Evolutionary conservation across 2,797 vertebrate species (phyloP), one percentile per base, ranked within the genome.

Genomic region (Myotis planiceps): DNA sequence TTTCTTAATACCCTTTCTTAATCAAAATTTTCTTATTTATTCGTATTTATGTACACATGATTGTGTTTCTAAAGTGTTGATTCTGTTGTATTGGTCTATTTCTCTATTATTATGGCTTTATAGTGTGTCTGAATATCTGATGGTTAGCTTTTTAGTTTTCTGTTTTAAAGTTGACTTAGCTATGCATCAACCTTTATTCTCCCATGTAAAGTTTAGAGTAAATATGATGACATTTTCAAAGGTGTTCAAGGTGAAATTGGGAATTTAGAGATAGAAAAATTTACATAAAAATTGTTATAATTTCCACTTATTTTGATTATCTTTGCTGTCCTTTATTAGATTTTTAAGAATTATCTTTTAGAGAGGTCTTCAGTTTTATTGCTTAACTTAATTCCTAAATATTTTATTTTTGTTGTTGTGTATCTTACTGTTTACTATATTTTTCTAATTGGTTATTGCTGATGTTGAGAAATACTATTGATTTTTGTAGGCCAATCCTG

Each of bases 271-370:
- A 45, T 34, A 23, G 49, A 18, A 87, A 69, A 82, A 37, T 71
- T 90, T 90, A 71, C 37, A 32, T 63, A 37, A 86, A 85, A 42
- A 71, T 51, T 12, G 34, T 34, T 83, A 34, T 23, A 60, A 60
- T 53, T 82, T 32, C 6, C n/a, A 45, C 49, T 49, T 65, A 32
- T 68, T 92, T 29, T 45, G 3, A 84, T 39, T 14, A 88, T 39
- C 23, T 79, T 94, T 66, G 42, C 21, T 72, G 18, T 37, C 29
- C 12, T 92, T 72, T 23, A 51, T 37, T 95, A 86, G 53, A 85
- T 81, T 89, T 92, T 60, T 29, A 27, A 81, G 42, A 90, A 69
- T 58, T 55, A 32, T 71, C 75, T 93, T 79, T n/a, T 66, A 85
- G 32, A 81, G 32, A 71, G 8, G 34, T 39, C 19, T 66, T 81